Evolutionary conservation across 2,888 invertebrate species (phyloP).

Genomic region (Eristalis pertinax): DNA sequence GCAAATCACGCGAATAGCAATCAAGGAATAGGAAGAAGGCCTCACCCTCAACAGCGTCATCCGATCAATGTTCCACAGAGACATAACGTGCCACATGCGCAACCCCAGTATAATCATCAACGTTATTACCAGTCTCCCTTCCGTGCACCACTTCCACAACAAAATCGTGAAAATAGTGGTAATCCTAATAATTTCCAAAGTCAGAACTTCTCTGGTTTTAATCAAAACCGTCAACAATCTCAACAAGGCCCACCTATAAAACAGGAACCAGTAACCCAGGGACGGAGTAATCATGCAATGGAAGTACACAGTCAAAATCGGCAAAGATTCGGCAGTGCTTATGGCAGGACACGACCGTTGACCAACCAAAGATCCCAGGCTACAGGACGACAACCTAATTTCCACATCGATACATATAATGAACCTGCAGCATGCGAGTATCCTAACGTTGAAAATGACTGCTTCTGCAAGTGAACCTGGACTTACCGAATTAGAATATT

Average conservation of each 20-base stretch:
- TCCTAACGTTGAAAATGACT: no score
- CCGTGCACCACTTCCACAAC: not conserved
- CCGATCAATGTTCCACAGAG: not conserved
- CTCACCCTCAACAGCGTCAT: not conserved
- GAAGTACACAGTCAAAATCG: no score
- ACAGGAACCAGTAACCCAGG: not conserved
- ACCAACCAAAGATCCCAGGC: not conserved
- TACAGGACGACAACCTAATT: not conserved
- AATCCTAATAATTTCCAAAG: not conserved
- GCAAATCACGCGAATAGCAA: not conserved
- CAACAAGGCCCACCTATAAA: not conserved
- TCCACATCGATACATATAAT: not conserved
- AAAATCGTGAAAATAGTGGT: not conserved
- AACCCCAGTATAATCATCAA: not conserved
- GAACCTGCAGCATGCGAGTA: not conserved
- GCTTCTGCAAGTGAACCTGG: no score
- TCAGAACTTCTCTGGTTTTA: not conserved
- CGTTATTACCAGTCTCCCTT: not conserved
- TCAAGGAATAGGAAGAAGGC: not conserved
- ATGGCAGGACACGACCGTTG: no score
- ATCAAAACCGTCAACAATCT: not conserved
- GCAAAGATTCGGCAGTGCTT: not conserved
- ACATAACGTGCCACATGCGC: not conserved
- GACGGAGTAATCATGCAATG: not conserved
- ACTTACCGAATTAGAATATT: not conserved